phyloP scores from a whole-genome alignment of 2,797 vertebrate genomes.

The Eutrigla gurnardus region DNA sequence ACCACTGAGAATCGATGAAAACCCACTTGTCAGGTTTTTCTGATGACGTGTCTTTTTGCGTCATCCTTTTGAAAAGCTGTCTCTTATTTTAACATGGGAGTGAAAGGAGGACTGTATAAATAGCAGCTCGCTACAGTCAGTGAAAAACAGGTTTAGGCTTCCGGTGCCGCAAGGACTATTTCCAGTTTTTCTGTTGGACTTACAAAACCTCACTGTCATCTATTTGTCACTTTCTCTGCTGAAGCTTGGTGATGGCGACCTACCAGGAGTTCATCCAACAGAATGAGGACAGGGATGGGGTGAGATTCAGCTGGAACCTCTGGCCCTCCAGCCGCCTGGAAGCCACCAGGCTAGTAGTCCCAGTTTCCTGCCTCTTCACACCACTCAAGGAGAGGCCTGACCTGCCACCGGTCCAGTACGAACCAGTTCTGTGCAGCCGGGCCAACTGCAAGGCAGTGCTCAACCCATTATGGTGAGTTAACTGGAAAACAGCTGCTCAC shows the following conservation, averaged over 20 bases:
- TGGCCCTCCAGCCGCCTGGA: constrained; percentile 98
- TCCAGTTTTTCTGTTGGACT: constrained; percentile 4
- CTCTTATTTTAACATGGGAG: constrained; percentile 33
- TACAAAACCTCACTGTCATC: background rate
- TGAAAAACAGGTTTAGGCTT: background rate
- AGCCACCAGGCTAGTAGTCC: constrained; percentile 95
- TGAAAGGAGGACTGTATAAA: constrained; percentile 41
- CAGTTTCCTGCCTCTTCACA: constrained; percentile 95
- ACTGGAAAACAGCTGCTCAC: background rate
- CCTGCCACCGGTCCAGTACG: constrained; percentile 95
- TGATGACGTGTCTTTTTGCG: constrained; percentile 37
- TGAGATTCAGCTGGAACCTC: constrained; percentile 98
- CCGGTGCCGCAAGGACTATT: background rate
- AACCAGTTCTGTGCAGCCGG: constrained; percentile 95
- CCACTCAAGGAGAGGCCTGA: constrained; percentile 94
- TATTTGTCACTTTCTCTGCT: constrained; percentile 20
- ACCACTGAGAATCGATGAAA: constrained; percentile 38
- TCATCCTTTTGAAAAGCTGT: constrained; percentile 37
- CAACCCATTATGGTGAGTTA: constrained; percentile 94
- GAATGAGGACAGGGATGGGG: constrained; percentile 96
- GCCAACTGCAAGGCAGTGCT: constrained; percentile 95
- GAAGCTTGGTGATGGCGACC: constrained; percentile 86
- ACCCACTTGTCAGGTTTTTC: constrained; percentile 61
- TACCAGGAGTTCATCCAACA: constrained; percentile 99
- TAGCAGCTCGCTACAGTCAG: constrained; percentile 3